phyloP scores from a whole-genome alignment of 2,113 vertebrate species.

The Globicephala melas region DNA sequence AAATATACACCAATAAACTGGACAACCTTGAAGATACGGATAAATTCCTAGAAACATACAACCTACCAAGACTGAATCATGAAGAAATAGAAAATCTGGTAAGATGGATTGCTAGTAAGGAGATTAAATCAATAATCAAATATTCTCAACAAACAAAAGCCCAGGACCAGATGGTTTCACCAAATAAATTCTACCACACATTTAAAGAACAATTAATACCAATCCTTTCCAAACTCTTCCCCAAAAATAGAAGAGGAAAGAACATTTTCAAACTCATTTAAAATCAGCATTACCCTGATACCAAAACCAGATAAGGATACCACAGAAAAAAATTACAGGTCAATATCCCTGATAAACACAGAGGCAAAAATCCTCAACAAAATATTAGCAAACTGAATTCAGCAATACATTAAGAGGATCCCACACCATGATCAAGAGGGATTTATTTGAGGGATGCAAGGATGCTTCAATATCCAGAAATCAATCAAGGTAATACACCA shows the following conservation, averaged over 20 bases:
- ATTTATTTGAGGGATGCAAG: not conserved
- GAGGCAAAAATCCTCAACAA: not conserved
- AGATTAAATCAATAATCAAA: not conserved
- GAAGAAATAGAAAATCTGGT: not conserved
- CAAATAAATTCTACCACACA: not conserved
- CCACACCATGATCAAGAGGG: not conserved
- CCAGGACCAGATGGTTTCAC: not conserved
- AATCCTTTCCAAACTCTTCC: not conserved
- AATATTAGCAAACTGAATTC: not conserved
- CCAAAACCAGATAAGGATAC: not conserved
- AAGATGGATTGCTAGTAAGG: not conserved
- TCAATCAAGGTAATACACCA: not conserved
- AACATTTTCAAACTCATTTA: not conserved
- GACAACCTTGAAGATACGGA: not conserved
- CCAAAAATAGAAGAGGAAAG: not conserved
- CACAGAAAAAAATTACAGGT: not conserved
- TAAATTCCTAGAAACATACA: not conserved
- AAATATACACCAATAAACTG: not conserved
- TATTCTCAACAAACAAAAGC: not conserved
- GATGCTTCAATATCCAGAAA: not conserved
- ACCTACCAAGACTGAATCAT: not conserved
- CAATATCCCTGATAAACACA: not conserved
- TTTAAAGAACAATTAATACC: not conserved
- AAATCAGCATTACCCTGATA: not conserved
- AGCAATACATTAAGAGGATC: not conserved